Evolutionary conservation across 1,140 invertebrate species (phyloP).

Genomic region (Carposina sasakii): DNA sequence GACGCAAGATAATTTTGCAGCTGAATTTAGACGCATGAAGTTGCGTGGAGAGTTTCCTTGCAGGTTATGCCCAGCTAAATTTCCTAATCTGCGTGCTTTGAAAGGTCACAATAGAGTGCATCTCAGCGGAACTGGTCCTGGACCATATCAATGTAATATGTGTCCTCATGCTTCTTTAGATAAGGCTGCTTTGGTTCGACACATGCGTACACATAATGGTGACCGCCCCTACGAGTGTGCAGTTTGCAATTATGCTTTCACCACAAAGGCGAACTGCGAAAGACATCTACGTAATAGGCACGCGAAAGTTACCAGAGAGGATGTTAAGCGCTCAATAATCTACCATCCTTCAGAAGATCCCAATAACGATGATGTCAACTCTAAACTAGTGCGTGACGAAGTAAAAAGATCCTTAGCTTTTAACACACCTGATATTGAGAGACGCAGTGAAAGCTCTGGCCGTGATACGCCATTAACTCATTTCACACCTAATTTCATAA

Average conservation of each 20-base stretch:
- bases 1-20: conserved; percentile 84
- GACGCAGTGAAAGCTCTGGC: conserved; percentile 49
- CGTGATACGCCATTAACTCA: conserved; percentile 68
- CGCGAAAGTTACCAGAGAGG: conserved; percentile 85
- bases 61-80: conserved; percentile 86
- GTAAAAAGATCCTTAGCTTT: conserved; percentile 64
- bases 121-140: conserved; percentile 77
- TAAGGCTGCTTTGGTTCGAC: conserved; percentile 90
- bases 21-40: conserved; percentile 89
- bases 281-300: conserved; percentile 93
- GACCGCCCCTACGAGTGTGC: conserved; percentile 95
- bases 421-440: conserved; percentile 55
- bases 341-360: conserved; percentile 89
- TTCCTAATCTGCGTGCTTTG: conserved; percentile 90
- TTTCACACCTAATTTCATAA: conserved; percentile 56
- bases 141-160: conserved; percentile 93
- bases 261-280: conserved; percentile 94
- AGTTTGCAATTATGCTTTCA: conserved; percentile 96
- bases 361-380: conserved; percentile 79
- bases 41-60: conserved; percentile 91
- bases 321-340: conserved; percentile 88
- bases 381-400: conserved; percentile 71
- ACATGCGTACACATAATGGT: conserved; percentile 95
- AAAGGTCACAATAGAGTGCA: conserved; percentile 92
- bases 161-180: conserved; percentile 92